Evolutionary conservation across 2,797 vertebrate genomes (phyloP).

Genomic region (Garrulus glandarius): DNA sequence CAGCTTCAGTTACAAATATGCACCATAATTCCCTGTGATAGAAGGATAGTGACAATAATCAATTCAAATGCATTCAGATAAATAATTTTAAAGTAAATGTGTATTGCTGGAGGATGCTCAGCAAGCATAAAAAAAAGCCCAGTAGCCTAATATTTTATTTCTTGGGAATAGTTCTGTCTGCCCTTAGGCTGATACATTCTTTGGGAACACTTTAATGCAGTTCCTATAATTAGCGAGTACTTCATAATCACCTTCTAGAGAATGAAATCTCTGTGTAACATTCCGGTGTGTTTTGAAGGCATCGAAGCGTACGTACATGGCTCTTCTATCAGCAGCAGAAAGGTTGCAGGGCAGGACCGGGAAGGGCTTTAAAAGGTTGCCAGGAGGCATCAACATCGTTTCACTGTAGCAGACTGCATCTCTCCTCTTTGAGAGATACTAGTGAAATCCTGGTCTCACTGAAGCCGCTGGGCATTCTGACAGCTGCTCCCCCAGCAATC

Average conservation of each 20-base stretch:
- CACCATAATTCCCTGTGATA: background rate
- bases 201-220: background rate
- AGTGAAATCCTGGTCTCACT: background rate
- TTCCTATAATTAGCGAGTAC: background rate
- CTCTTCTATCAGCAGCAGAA: background rate
- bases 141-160: background rate
- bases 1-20: background rate
- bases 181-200: background rate
- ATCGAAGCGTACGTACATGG: accelerated
- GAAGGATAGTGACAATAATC: background rate
- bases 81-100: slow-evolving; percentile 9
- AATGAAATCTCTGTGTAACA: background rate
- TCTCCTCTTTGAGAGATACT: background rate
- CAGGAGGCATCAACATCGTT: background rate
- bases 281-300: background rate
- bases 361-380: background rate
- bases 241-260: background rate
- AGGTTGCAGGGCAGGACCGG: background rate
- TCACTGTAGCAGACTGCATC: background rate
- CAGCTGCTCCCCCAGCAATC: background rate
- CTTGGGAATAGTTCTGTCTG: background rate
- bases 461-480: background rate
- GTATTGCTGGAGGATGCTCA: background rate
- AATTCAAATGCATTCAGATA: slow-evolving; percentile 48
- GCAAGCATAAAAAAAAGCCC: background rate